Evolutionary conservation across 2,797 vertebrate genomes (phyloP).

Genomic region (Phalanger gymnotis): DNA sequence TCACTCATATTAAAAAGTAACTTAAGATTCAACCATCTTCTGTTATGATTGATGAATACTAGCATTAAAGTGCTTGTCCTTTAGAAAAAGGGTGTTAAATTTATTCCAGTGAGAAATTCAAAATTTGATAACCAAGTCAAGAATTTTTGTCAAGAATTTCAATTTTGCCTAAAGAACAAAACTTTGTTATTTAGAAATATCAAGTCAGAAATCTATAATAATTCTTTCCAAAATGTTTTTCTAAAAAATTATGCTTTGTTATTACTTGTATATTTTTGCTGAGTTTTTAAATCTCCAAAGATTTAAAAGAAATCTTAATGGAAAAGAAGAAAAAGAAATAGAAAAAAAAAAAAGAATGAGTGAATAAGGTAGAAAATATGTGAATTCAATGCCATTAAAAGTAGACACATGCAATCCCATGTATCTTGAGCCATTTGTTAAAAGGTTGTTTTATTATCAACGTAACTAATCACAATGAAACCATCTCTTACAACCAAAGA

Average conservation of each 20-base stretch:
- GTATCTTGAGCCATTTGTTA: conserved; percentile 81
- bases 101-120: conserved; percentile 45
- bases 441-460: conserved; percentile 87
- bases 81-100: background rate
- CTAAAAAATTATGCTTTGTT: conserved; percentile 61
- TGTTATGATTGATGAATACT: background rate
- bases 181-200: conserved; percentile 52
- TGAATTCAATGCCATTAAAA: conserved; percentile 80
- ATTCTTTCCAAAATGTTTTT: conserved; percentile 49
- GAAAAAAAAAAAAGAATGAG: conserved; percentile 55
- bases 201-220: conserved; percentile 66
- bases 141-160: background rate
- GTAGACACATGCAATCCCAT: conserved; percentile 74
- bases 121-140: conserved; percentile 39
- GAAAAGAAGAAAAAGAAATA: conserved; percentile 58
- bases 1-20: background rate
- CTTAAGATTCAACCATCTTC: conserved; percentile 5
- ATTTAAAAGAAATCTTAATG: conserved; percentile 64
- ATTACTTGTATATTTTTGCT: conserved; percentile 55
- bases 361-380: conserved; percentile 75
- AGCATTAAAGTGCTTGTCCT: background rate
- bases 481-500: conserved; percentile 86
- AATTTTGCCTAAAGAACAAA: conserved; percentile 42
- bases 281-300: conserved; percentile 61
- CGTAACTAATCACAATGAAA: conserved; percentile 87